Conservation (phyloP, 2,888 invertebrate species). For the Choreutis nemorana region DNA sequence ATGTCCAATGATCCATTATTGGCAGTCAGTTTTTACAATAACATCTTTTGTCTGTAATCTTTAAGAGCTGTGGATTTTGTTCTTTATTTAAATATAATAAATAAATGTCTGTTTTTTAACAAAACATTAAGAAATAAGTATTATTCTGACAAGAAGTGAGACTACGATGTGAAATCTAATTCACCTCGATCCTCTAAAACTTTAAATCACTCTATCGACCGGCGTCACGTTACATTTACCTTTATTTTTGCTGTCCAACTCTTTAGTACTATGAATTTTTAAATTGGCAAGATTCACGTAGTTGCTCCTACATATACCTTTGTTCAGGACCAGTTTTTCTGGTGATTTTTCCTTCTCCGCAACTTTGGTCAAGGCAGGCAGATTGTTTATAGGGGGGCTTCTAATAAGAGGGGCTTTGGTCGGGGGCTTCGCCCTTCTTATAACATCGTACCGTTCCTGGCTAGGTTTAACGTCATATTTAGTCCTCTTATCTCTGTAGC, state of each 20-base stretch:
- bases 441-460: no score
- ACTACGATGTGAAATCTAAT: neutral
- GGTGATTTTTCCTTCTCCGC: constrained; percentile 21
- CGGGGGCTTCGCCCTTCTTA: no score
- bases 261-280: constrained; percentile 40
- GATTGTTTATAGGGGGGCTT: constrained; percentile 18
- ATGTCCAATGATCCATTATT: no score
- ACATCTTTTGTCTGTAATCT: neutral
- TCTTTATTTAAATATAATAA: neutral
- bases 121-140: no score
- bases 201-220: constrained; percentile 33
- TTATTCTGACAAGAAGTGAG: no score
- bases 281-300: constrained; percentile 57
- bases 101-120: no score
- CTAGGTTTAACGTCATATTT: constrained; percentile 20
- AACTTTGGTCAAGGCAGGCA: constrained; percentile 19
- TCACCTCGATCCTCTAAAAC: neutral
- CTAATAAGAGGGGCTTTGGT: constrained; percentile 22
- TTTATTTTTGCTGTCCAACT: constrained; percentile 16
- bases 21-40: no score
- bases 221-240: constrained; percentile 16
- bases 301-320: constrained; percentile 50
- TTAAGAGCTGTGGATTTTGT: neutral
- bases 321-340: constrained; percentile 18
- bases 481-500: constrained; percentile 35